phyloP scores from a whole-genome alignment of 2,797 vertebrate genomes.

The Silurus lanzhouensis region DNA sequence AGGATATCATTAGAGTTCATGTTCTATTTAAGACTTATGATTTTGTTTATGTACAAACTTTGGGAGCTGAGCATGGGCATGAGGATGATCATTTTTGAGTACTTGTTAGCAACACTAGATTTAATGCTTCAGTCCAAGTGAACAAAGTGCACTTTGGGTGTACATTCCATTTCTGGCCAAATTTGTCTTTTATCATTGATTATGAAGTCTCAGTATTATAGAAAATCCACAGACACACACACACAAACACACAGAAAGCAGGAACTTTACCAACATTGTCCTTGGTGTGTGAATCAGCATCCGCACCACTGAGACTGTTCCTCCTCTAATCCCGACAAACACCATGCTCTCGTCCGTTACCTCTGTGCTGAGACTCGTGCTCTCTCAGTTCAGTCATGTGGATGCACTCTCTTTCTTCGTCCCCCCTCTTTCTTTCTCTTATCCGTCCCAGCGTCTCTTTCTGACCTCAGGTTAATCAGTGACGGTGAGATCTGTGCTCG shows the following conservation, averaged over 20 bases:
- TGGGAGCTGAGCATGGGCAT: neutral
- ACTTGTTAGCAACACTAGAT: constrained; percentile 19
- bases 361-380: constrained; percentile 7
- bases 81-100: neutral
- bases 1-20: neutral
- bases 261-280: constrained; percentile 22
- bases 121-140: neutral
- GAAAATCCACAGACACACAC: neutral
- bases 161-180: neutral
- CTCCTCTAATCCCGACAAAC: constrained; percentile 3
- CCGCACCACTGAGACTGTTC: neutral
- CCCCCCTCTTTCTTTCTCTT: neutral
- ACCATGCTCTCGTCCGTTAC: neutral
- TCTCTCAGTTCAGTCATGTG: neutral
- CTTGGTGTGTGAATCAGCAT: constrained; percentile 10
- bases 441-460: neutral
- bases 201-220: neutral
- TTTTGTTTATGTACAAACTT: neutral
- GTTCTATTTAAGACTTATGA: neutral
- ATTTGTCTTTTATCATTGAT: neutral
- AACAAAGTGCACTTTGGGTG: neutral
- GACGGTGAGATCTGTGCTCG: neutral
- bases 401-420: neutral
- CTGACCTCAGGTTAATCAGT: neutral
- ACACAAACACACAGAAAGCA: constrained; percentile 4